phyloP scores from a whole-genome alignment of 2,797 vertebrate genomes.

The Eospalax fontanierii region DNA sequence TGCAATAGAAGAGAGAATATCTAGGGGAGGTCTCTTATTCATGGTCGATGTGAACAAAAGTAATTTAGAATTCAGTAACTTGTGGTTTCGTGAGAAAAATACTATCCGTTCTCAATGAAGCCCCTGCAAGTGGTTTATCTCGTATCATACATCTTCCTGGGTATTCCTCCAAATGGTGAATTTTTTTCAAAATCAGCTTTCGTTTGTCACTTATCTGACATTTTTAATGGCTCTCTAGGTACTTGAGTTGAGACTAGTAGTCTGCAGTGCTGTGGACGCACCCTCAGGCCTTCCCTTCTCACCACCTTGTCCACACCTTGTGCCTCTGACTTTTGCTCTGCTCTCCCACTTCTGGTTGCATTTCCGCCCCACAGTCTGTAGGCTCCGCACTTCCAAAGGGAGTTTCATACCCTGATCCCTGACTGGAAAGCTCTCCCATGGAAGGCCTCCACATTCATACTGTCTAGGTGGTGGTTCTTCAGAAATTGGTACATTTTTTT shows the following conservation, averaged over 20 bases:
- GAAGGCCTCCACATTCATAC: not conserved
- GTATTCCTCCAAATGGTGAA: not conserved
- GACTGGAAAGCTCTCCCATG: not conserved
- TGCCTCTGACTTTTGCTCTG: not conserved
- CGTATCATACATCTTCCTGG: fast-evolving
- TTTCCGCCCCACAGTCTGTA: not conserved
- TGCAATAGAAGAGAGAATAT: not conserved
- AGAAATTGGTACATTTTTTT: not conserved
- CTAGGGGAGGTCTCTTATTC: not conserved
- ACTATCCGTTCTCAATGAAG: not conserved
- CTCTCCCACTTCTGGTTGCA: not conserved
- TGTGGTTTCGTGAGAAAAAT: not conserved
- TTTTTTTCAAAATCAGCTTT: constrained; percentile 7
- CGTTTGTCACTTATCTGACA: not conserved
- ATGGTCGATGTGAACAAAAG: not conserved
- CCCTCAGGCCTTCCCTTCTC: not conserved
- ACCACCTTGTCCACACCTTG: not conserved
- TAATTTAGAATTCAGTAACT: not conserved
- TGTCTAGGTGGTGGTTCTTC: constrained; percentile 6
- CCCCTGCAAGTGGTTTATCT: too few relatives aligned
- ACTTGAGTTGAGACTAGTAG: not conserved
- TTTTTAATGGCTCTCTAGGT: not conserved
- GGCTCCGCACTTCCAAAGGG: not conserved
- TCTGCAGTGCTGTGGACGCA: not conserved
- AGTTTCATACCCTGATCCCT: not conserved